phyloP scores from a whole-genome alignment of 2,113 vertebrate genomes.

The Sinocyclocheilus anophthalmus region DNA sequence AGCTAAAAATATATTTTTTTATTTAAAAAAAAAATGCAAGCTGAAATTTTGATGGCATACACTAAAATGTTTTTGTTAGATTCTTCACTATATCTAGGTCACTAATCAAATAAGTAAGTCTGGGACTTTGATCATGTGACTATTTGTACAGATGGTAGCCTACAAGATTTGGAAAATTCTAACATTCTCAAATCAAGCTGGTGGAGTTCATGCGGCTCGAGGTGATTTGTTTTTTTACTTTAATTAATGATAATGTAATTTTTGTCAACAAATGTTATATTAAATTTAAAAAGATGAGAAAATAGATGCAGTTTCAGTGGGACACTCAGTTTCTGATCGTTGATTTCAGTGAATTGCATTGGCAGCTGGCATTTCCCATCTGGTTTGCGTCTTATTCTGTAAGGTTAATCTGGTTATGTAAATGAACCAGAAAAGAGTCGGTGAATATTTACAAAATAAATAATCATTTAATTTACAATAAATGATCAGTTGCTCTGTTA shows the following conservation, averaged over 20 bases:
- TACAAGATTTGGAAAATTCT: neutral
- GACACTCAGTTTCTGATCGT: neutral
- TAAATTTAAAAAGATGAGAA: neutral
- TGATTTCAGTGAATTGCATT: neutral
- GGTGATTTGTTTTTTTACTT: neutral
- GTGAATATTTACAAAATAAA: neutral
- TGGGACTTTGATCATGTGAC: neutral
- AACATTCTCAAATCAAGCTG: neutral
- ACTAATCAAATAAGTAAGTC: neutral
- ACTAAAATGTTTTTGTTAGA: neutral
- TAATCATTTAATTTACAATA: neutral
- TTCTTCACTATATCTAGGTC: neutral
- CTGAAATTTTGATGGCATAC: neutral
- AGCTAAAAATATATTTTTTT: neutral
- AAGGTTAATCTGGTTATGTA: neutral
- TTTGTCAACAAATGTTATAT: neutral
- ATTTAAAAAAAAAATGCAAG: neutral
- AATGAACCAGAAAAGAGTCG: neutral
- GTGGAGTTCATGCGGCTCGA: neutral
- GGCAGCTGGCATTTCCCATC: neutral
- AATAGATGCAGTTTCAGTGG: neutral
- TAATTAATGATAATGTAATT: neutral
- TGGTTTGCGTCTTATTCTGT: slow-evolving; percentile 1
- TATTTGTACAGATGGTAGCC: neutral
- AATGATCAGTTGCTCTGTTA: neutral